Evolutionary conservation across 2,797 vertebrate genomes (phyloP).

Genomic region (Chromobotia macracanthus): DNA sequence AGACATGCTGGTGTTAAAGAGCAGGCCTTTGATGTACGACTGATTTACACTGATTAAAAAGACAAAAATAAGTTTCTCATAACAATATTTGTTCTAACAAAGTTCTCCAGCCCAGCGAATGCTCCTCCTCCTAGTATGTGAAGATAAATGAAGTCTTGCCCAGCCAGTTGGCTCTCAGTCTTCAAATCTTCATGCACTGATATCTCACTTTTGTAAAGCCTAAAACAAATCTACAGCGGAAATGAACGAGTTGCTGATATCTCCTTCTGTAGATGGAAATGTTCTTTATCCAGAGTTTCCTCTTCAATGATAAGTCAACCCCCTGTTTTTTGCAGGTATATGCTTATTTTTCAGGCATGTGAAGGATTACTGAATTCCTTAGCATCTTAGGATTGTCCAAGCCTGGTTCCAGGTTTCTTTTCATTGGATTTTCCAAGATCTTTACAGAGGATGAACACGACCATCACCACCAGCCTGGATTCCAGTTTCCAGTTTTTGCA

Average conservation of each 20-base stretch:
- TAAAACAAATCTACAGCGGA: not conserved
- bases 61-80: not conserved
- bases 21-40: not conserved
- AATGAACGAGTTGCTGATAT: not conserved
- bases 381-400: not conserved
- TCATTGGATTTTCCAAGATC: not conserved
- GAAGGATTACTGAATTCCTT: not conserved
- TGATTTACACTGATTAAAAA: not conserved
- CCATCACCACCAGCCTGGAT: not conserved
- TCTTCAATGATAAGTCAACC: not conserved
- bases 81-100: not conserved
- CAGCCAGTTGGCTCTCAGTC: slow-evolving; percentile 6
- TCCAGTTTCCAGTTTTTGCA: not conserved
- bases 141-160: slow-evolving; percentile 8
- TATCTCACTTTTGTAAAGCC: not conserved
- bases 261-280: not conserved
- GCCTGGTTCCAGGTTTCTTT: not conserved
- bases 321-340: not conserved
- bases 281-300: not conserved
- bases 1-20: not conserved
- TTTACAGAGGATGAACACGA: slow-evolving; percentile 11
- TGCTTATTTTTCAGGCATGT: not conserved
- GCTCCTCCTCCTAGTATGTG: slow-evolving; percentile 25
- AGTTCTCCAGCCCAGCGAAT: not conserved
- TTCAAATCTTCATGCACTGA: not conserved